phyloP scores from a whole-genome alignment of 2,888 invertebrate species.

The Andrena hattorfiana region DNA sequence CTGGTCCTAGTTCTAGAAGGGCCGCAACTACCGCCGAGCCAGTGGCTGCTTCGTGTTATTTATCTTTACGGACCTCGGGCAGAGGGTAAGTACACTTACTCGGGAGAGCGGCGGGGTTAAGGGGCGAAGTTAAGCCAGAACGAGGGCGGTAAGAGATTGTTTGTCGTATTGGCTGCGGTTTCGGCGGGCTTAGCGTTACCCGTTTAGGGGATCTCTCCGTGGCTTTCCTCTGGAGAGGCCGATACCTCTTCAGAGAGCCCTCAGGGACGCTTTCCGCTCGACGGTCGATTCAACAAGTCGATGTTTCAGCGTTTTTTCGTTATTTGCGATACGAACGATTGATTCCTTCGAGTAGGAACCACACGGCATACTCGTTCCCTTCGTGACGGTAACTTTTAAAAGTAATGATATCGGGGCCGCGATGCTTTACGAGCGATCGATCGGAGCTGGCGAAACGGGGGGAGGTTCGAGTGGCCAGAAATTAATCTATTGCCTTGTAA shows the following conservation, averaged over 20 bases:
- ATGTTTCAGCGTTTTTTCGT: background rate
- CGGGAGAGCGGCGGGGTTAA: constrained; percentile 61
- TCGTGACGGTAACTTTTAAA: background rate
- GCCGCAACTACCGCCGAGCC: constrained; percentile 57
- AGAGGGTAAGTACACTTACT: constrained; percentile 85
- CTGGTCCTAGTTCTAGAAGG: constrained; percentile 68
- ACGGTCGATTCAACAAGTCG: constrained; percentile 68
- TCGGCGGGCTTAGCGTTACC: constrained; percentile 79
- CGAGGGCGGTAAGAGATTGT: constrained; percentile 83
- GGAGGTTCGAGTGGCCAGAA: constrained; percentile 71
- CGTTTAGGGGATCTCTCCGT: constrained; percentile 76
- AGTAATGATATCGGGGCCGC: background rate
- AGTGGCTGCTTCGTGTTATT: constrained; percentile 80
- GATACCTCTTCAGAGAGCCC: constrained; percentile 42
- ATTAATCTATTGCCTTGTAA: constrained; percentile 83
- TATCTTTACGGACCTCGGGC: constrained; percentile 85
- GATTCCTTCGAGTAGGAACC: background rate
- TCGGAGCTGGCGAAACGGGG: constrained; percentile 7
- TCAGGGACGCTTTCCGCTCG: constrained; percentile 15
- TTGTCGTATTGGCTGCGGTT: constrained; percentile 83
- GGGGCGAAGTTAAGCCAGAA: constrained; percentile 80
- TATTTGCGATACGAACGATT: background rate
- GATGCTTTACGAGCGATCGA: background rate
- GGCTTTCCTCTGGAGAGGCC: constrained; percentile 45
- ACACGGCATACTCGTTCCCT: background rate